phyloP scores from a whole-genome alignment of 2,797 vertebrate species.

The Decapterus maruadsi region DNA sequence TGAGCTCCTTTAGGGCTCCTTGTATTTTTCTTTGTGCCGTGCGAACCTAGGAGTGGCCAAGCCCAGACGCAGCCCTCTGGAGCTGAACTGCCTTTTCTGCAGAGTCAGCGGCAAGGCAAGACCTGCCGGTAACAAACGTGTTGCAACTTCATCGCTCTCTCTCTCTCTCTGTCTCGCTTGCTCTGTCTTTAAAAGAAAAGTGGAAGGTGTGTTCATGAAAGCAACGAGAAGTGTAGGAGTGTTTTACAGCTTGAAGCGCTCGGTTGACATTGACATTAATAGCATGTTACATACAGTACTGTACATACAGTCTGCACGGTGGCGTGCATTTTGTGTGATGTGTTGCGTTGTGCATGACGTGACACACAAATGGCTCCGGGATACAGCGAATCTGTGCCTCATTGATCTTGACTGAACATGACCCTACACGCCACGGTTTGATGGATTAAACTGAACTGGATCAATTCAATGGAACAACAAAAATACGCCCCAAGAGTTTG shows the following conservation, averaged over 20 bases:
- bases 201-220: no score
- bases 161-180: neutral
- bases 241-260: no score
- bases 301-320: neutral
- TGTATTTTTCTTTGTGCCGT: conserved; percentile 50
- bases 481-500: conserved; percentile 1
- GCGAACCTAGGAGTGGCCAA: conserved; percentile 63
- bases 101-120: conserved; percentile 61
- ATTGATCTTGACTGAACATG: conserved; percentile 66
- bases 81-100: conserved; percentile 59
- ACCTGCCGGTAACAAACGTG: conserved; percentile 68
- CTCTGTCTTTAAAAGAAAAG: conserved; percentile 17
- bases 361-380: conserved; percentile 51
- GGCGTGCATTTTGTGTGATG: neutral
- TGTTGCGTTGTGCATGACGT: conserved; percentile 19
- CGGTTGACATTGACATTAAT: no score
- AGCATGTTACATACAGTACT: no score
- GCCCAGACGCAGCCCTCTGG: conserved; percentile 52
- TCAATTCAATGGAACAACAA: conserved; percentile 44
- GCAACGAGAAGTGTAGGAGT: no score
- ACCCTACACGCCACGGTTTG: conserved; percentile 34
- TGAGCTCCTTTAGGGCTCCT: conserved; percentile 43
- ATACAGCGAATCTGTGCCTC: conserved; percentile 42
- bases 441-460: conserved; percentile 43
- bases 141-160: conserved; percentile 61